These are phyloP conservation scores for Cyrtorhinus lividipennis DNA, from an alignment of 1,140 invertebrate species.

Conservation along the genomic window DNA sequence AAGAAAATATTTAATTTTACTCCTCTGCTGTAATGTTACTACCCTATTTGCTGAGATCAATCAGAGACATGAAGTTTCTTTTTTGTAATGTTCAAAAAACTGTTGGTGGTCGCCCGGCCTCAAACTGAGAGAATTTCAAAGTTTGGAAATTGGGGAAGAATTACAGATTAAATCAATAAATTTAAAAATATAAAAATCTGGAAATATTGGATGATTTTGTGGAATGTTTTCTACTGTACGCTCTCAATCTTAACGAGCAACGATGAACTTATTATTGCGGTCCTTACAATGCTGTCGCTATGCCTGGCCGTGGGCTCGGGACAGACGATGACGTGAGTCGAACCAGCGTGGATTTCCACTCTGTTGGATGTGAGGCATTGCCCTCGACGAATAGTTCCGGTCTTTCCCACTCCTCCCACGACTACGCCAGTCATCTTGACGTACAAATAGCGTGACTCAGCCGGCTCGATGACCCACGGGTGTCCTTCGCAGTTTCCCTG, in stretches of 20 bases:
- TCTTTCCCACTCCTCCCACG: conserved; percentile 30
- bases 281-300: conserved; percentile 40
- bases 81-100: not conserved
- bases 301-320: conserved; percentile 38
- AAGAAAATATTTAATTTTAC: conserved; percentile 5
- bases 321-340: conserved; percentile 51
- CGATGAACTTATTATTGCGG: no score
- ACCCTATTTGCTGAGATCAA: no score
- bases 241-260: no score
- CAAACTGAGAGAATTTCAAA: no score
- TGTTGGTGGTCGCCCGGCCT: no score
- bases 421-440: conserved; percentile 48
- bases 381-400: conserved; percentile 30
- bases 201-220: no score
- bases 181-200: no score
- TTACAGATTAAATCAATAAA: no score
- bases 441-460: conserved; percentile 46
- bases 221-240: no score
- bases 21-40: no score
- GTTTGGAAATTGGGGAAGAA: no score
- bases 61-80: not conserved
- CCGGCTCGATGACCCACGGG: conserved; percentile 65
- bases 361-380: conserved; percentile 52
- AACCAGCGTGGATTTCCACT: conserved; percentile 53
- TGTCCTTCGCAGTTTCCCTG: conserved; percentile 59